Conservation (phyloP, 2,888 invertebrate genomes). For the Megalurothrips usitatus region DNA sequence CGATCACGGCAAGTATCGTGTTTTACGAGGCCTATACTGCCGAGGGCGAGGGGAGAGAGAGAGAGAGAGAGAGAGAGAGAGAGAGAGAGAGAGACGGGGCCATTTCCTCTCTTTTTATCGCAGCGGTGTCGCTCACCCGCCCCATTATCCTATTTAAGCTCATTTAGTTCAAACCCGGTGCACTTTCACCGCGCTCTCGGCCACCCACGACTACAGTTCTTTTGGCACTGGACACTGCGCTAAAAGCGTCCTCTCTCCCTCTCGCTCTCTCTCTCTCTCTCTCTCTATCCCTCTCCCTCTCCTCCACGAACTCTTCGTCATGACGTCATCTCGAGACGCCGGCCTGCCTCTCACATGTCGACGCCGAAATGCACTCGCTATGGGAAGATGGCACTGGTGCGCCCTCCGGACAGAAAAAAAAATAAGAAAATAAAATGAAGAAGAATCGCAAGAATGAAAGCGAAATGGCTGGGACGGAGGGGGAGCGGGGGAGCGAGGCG, state of each 20-base stretch:
- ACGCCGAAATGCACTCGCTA: constrained; percentile 11
- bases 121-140: neutral
- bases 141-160: neutral
- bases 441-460: neutral
- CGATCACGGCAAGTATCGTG: neutral
- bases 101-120: neutral
- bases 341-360: neutral
- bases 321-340: neutral
- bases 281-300: too few relatives aligned
- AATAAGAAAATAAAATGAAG: neutral
- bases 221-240: neutral
- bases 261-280: too few relatives aligned
- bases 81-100: neutral
- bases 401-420: too few relatives aligned
- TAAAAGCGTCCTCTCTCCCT: too few relatives aligned
- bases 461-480: neutral
- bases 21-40: neutral
- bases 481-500: neutral
- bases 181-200: neutral
- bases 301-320: neutral
- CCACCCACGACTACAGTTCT: neutral
- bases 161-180: neutral
- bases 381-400: neutral
- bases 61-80: too few relatives aligned
- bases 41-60: neutral